phyloP scores from a whole-genome alignment of 2,888 invertebrate species.

The Amitus sp. region DNA sequence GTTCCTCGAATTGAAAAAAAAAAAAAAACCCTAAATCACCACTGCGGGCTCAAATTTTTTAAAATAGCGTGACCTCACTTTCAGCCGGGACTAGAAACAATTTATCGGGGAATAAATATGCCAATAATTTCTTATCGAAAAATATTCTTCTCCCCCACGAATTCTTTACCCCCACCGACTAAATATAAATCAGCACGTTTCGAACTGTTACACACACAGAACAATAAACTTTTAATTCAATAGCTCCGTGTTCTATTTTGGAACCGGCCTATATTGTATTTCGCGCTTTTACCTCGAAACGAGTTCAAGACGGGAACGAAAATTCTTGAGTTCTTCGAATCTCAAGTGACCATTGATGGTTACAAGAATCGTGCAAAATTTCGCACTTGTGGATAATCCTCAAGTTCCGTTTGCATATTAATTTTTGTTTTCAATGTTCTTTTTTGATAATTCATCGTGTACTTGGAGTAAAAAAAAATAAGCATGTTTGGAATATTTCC shows the following conservation, averaged over 20 bases:
- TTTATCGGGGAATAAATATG: background rate
- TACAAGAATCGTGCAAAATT: too few relatives aligned
- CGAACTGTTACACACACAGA: background rate
- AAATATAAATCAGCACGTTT: background rate
- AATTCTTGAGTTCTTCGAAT: too few relatives aligned
- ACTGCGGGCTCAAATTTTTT: background rate
- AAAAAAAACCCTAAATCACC: background rate
- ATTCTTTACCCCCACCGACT: background rate
- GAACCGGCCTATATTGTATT: too few relatives aligned
- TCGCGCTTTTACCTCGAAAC: too few relatives aligned
- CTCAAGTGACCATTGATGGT: too few relatives aligned
- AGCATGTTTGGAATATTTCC: too few relatives aligned
- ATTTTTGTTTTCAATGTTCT: too few relatives aligned
- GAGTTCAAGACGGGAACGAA: too few relatives aligned
- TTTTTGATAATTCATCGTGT: too few relatives aligned
- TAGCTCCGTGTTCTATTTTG: background rate
- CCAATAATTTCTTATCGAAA: background rate
- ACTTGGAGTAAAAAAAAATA: too few relatives aligned
- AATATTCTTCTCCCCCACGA: background rate
- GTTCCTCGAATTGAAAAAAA: background rate
- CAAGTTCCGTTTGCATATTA: too few relatives aligned
- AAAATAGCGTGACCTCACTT: background rate
- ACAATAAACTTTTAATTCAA: slow-evolving; percentile 1
- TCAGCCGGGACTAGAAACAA: background rate
- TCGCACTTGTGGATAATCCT: too few relatives aligned